These are phyloP conservation scores for Epinotia ramella DNA, from an alignment of 2,888 invertebrate species.

Conservation along the genomic window DNA sequence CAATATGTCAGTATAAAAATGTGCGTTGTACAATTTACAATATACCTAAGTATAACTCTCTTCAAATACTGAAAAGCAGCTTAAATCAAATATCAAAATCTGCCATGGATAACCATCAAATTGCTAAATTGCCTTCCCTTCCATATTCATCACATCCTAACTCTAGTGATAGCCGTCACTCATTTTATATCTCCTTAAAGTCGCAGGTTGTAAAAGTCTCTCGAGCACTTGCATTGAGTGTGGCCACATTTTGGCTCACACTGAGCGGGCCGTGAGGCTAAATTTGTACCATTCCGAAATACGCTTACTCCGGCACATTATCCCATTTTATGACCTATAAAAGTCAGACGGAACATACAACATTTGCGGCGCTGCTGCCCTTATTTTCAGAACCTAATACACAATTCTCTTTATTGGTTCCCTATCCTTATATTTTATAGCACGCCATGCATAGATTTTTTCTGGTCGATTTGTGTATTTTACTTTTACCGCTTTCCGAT, in stretches of 20 bases:
- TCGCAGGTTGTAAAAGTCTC: slow-evolving; percentile 56
- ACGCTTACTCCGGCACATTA: slow-evolving; percentile 82
- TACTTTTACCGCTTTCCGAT: slow-evolving; percentile 73
- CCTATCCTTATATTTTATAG: slow-evolving; percentile 75
- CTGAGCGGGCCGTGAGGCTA: slow-evolving; percentile 68
- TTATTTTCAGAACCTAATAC: slow-evolving; percentile 82
- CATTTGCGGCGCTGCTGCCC: slow-evolving; percentile 80
- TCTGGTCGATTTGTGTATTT: slow-evolving; percentile 74
- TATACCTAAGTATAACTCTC: too few relatives aligned
- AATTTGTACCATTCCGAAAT: slow-evolving; percentile 83
- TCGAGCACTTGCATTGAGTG: slow-evolving; percentile 56
- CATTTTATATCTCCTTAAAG: slow-evolving; percentile 35
- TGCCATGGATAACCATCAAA: neutral
- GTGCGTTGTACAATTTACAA: too few relatives aligned
- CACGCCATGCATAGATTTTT: slow-evolving; percentile 76
- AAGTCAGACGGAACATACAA: slow-evolving; percentile 81
- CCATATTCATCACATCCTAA: slow-evolving; percentile 18
- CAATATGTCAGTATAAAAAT: too few relatives aligned
- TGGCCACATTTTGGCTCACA: slow-evolving; percentile 73
- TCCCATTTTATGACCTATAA: slow-evolving; percentile 84
- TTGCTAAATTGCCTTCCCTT: neutral
- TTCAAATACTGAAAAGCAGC: neutral
- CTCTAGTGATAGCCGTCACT: slow-evolving; percentile 10
- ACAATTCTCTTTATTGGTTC: slow-evolving; percentile 76
- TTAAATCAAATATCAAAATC: neutral